phyloP scores from a whole-genome alignment of 2,888 invertebrate species.

The Cosmia pyralina region DNA sequence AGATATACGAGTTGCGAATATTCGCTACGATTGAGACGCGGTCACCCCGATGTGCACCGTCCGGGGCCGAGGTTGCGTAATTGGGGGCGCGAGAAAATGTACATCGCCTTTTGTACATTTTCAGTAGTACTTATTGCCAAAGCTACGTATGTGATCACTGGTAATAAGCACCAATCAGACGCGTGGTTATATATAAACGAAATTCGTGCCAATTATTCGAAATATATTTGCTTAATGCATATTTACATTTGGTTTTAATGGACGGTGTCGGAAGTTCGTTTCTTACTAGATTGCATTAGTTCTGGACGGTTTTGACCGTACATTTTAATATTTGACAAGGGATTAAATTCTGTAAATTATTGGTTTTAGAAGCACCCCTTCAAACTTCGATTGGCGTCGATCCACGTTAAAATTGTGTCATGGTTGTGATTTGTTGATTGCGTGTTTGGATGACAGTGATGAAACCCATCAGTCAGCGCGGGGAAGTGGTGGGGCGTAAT shows the following conservation, averaged over 20 bases:
- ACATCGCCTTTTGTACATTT: conserved; percentile 85
- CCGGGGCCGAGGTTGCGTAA: conserved; percentile 79
- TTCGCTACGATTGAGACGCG: conserved; percentile 72
- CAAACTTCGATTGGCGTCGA: conserved; percentile 75
- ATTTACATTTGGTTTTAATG: conserved; percentile 53
- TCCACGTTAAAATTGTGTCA: conserved; percentile 81
- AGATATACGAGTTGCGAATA: conserved; percentile 76
- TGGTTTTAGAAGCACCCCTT: conserved; percentile 54
- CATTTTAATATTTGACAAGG: conserved; percentile 3
- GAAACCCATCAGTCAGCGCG: conserved; percentile 74
- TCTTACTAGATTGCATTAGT: conserved; percentile 35
- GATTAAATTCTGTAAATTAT: conserved; percentile 20
- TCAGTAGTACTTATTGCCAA: conserved; percentile 82
- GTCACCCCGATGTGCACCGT: conserved; percentile 71
- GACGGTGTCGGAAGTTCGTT: conserved; percentile 49
- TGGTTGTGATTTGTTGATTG: conserved; percentile 76
- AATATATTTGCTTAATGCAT: conserved; percentile 64
- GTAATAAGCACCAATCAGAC: conserved; percentile 84
- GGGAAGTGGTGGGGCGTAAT: conserved; percentile 71
- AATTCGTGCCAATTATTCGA: conserved; percentile 83
- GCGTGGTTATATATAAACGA: conserved; percentile 82
- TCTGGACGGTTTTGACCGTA: conserved; percentile 8
- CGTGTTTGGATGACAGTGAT: conserved; percentile 76
- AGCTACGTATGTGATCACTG: conserved; percentile 74
- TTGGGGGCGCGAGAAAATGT: conserved; percentile 77